Percentiles rank a stretch among this genome's conserved stretches.
These are phyloP conservation scores for Glaucidium brasilianum DNA, from an alignment of 2,113 vertebrate genomes.

Conservation along the genomic window DNA sequence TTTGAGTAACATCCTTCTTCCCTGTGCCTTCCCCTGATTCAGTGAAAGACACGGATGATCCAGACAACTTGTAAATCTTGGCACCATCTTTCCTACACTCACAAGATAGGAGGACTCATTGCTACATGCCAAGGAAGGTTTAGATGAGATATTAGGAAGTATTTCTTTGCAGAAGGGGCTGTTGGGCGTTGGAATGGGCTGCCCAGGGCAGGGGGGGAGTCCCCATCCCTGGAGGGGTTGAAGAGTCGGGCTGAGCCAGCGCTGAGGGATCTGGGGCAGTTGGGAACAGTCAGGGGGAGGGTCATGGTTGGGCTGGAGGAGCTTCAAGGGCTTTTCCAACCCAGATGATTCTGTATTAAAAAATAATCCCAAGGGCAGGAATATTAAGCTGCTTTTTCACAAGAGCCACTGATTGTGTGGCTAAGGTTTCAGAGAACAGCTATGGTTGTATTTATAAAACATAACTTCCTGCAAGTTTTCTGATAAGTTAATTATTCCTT, in stretches of 20 bases:
- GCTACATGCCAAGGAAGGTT: too few relatives aligned
- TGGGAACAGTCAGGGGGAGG: too few relatives aligned
- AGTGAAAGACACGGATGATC: not conserved
- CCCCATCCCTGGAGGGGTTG: too few relatives aligned
- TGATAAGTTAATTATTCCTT: not conserved
- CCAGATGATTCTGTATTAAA: not conserved
- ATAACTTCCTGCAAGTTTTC: not conserved
- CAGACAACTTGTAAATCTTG: not conserved
- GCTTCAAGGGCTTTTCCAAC: too few relatives aligned
- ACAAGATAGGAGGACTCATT: not conserved
- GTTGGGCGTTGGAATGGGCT: too few relatives aligned
- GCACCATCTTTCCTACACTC: not conserved
- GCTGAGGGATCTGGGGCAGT: too few relatives aligned
- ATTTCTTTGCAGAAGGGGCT: too few relatives aligned
- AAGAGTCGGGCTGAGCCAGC: too few relatives aligned
- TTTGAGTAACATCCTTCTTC: not conserved
- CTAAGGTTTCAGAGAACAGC: not conserved
- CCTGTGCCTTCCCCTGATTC: not conserved
- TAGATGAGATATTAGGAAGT: too few relatives aligned
- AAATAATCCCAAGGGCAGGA: not conserved
- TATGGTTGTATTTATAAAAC: not conserved
- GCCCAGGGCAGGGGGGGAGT: too few relatives aligned
- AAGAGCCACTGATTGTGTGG: not conserved
- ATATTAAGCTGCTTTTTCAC: not conserved
- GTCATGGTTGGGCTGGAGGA: too few relatives aligned